phyloP scores from a whole-genome alignment of 2,113 vertebrate genomes.

The Melanocharis versteri region DNA sequence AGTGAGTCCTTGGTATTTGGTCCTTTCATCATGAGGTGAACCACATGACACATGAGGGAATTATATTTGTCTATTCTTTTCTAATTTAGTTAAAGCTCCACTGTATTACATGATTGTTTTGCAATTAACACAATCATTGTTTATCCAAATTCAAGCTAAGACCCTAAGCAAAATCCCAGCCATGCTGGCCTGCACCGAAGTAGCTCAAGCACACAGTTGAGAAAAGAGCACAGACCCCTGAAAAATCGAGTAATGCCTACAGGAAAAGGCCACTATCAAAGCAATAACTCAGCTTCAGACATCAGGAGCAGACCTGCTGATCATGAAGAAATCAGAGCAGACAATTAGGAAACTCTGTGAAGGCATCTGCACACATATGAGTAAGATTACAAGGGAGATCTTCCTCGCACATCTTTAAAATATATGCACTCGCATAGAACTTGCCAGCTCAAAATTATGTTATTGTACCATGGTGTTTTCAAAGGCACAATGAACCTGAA shows the following conservation, averaged over 20 bases:
- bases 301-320: not conserved
- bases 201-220: not conserved
- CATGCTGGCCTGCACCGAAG: not conserved
- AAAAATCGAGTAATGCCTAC: not conserved
- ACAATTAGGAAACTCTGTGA: not conserved
- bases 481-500: not conserved
- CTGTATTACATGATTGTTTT: not conserved
- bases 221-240: not conserved
- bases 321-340: not conserved
- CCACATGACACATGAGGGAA: not conserved
- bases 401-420: not conserved
- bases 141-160: not conserved
- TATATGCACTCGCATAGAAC: not conserved
- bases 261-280: not conserved
- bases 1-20: not conserved
- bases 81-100: constrained; percentile 2
- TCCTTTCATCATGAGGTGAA: not conserved
- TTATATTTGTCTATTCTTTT: not conserved
- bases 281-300: not conserved
- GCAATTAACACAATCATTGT: not conserved
- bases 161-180: not conserved
- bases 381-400: not conserved
- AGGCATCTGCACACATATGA: not conserved
- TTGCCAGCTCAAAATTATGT: not conserved
- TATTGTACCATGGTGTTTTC: not conserved